Percentiles rank a stretch among this genome's conserved stretches.
These are phyloP conservation scores for Triplophysa dalaica DNA, from an alignment of 2,113 vertebrate species.

Conservation along the genomic window DNA sequence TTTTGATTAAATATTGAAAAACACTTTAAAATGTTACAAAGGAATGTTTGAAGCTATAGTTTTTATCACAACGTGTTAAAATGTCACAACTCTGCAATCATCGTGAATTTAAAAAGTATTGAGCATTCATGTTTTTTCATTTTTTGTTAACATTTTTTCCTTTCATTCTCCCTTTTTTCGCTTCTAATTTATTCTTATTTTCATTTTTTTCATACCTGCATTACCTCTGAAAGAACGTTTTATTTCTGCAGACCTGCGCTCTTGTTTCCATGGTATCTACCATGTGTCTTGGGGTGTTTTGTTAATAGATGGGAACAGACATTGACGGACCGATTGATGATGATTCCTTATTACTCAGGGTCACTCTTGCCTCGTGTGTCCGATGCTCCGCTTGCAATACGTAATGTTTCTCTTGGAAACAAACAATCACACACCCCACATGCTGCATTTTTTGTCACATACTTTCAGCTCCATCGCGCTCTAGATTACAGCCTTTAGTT, in stretches of 20 bases:
- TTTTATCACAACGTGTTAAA: too few species aligned
- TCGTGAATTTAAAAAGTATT: too few species aligned
- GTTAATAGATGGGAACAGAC: background rate
- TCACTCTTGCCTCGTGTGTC: background rate
- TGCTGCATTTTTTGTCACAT: background rate
- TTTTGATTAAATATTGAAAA: too few species aligned
- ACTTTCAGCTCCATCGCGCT: background rate
- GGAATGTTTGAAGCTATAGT: too few species aligned
- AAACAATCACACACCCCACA: background rate
- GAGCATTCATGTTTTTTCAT: too few species aligned
- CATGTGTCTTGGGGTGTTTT: background rate
- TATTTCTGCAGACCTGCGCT: background rate
- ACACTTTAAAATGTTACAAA: too few species aligned
- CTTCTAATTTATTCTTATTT: background rate
- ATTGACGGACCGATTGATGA: conserved; percentile 26
- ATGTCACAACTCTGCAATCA: too few species aligned
- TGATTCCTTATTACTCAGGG: conserved; percentile 15
- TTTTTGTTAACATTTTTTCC: too few species aligned
- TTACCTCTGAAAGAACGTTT: background rate
- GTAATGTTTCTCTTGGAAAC: too few species aligned
- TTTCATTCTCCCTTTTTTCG: background rate
- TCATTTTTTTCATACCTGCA: background rate
- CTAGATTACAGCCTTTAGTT: background rate
- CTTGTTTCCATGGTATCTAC: conserved; percentile 27
- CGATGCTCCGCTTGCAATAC: background rate